A percentile compares a stretch with the other conserved stretches of the same genome.
These are phyloP conservation scores for Rhinopomastus cyanomelas DNA, from an alignment of 2,113 vertebrate genomes.

Conservation along the genomic window DNA sequence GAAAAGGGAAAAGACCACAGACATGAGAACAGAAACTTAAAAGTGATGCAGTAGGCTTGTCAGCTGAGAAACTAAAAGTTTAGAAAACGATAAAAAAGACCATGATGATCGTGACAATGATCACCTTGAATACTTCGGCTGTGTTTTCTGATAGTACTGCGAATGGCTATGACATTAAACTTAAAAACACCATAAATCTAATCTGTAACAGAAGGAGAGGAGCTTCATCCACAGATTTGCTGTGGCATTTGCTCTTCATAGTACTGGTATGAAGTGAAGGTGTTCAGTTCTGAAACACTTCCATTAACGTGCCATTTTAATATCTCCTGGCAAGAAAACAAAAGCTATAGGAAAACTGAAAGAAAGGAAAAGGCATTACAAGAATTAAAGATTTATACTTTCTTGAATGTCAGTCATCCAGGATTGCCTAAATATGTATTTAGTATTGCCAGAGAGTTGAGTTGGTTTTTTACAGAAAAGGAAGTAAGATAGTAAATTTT, in stretches of 20 bases:
- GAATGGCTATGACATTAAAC: background rate
- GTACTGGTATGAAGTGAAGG: background rate
- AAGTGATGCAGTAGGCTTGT: background rate
- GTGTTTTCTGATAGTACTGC: background rate
- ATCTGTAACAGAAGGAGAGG: background rate
- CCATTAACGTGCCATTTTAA: background rate
- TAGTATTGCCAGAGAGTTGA: background rate
- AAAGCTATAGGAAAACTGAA: background rate
- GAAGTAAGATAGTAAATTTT: background rate
- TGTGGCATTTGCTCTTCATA: background rate
- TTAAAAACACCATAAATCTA: background rate
- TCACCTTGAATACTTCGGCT: background rate
- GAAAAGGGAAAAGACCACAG: background rate
- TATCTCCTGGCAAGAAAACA: background rate
- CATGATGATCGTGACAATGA: background rate
- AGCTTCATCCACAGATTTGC: background rate
- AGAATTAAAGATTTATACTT: background rate
- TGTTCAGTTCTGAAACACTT: background rate
- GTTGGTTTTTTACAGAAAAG: background rate
- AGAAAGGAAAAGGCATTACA: background rate
- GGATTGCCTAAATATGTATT: background rate
- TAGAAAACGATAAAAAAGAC: background rate
- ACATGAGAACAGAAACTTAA: background rate
- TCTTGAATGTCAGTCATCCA: background rate
- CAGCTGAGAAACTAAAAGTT: background rate